These are phyloP conservation scores for Lepidostoma basale DNA, from an alignment of 1,140 invertebrate species.

Conservation along the genomic window DNA sequence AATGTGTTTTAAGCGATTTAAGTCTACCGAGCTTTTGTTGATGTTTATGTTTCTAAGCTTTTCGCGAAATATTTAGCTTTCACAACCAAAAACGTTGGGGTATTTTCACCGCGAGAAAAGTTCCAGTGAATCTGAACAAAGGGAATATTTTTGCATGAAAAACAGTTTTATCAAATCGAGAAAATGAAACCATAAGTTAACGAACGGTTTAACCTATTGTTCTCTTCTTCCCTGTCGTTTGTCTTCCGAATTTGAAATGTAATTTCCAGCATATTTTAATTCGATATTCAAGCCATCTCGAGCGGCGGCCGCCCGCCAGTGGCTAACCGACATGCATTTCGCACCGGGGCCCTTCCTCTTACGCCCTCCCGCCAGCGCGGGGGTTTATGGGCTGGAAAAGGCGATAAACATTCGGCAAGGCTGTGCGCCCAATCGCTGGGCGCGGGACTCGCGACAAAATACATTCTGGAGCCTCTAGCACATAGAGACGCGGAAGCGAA, in stretches of 20 bases:
- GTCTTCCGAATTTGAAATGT: constrained; percentile 4
- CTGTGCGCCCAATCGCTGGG: constrained; percentile 25
- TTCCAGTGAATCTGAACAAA: background rate
- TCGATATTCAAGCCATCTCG: background rate
- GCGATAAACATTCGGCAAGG: constrained; percentile 40
- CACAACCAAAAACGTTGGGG: too few species aligned
- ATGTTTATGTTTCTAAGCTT: too few species aligned
- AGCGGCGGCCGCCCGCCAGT: too few species aligned
- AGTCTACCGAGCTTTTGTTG: too few species aligned
- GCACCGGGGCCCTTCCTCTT: constrained; percentile 1
- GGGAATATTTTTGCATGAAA: background rate
- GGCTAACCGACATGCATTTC: constrained; percentile 11
- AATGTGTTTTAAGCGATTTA: too few species aligned
- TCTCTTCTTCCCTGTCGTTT: background rate
- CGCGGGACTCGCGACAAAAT: constrained; percentile 2
- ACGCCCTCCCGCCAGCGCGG: constrained; percentile 11
- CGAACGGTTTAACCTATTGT: constrained; percentile 18
- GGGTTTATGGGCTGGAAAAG: constrained; percentile 41
- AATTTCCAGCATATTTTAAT: constrained; percentile 15
- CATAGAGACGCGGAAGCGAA: too few species aligned
- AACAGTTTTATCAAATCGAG: constrained; percentile 12
- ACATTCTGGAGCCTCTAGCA: too few species aligned
- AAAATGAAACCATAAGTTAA: constrained; percentile 16
- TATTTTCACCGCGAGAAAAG: too few species aligned
- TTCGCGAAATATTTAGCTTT: too few species aligned